Evolutionary conservation across 2,797 vertebrate species (phyloP).

Genomic region (Phylloscopus collybita): DNA sequence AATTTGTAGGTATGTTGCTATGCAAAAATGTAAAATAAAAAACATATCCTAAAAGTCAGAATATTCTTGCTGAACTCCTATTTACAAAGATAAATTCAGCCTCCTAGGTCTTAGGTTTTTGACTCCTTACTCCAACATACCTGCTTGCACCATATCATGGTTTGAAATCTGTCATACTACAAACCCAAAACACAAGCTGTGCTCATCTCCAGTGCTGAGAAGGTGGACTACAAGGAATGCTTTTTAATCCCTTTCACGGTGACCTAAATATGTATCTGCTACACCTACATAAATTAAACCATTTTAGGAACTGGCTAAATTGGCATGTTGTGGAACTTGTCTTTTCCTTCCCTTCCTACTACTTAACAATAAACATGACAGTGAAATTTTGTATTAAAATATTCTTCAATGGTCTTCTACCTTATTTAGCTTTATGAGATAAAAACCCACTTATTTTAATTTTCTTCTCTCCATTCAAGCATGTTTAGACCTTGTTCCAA

Average conservation of each 20-base stretch:
- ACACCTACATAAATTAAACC: not conserved
- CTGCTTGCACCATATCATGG: fast-evolving
- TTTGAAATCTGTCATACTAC: not conserved
- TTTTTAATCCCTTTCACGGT: not conserved
- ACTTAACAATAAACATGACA: not conserved
- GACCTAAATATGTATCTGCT: not conserved
- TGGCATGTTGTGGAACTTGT: not conserved
- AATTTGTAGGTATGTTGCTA: not conserved
- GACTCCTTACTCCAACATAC: not conserved
- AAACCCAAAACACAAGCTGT: not conserved
- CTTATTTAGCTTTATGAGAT: not conserved
- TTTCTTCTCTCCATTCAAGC: not conserved
- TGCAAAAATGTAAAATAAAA: not conserved
- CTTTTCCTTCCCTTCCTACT: not conserved
- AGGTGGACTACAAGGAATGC: not conserved
- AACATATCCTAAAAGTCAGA: not conserved
- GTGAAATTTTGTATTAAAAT: not conserved
- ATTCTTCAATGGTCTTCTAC: not conserved
- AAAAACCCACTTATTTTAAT: not conserved
- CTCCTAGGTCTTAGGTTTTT: not conserved
- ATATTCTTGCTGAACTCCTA: not conserved
- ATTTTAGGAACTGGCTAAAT: not conserved
- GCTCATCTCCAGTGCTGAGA: not conserved
- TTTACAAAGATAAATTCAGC: not conserved
- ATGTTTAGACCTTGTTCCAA: not conserved